Percentiles rank a stretch among this genome's conserved stretches.
phyloP scores from a whole-genome alignment of 35 echinoderm and acorn worm species.

The Apostichopus japonicus region DNA sequence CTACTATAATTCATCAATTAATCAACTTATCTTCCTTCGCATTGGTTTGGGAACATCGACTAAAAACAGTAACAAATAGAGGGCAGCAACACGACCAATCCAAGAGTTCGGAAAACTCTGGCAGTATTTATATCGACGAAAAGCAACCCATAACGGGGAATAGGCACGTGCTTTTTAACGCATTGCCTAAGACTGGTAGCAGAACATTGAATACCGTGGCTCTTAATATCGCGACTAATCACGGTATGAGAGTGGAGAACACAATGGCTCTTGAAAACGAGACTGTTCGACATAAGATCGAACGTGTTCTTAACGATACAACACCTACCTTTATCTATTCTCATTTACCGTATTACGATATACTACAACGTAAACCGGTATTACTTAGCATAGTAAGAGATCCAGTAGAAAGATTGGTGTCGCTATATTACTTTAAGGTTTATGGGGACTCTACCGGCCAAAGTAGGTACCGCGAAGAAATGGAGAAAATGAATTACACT shows the following conservation, averaged over 20 bases:
- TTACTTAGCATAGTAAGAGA: constrained; percentile 32
- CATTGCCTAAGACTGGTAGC: constrained; percentile 40
- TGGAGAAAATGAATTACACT: constrained; percentile 22
- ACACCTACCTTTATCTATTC: constrained; percentile 41
- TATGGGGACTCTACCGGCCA: constrained; percentile 12
- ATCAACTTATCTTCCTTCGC: not conserved
- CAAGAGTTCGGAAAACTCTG: not conserved
- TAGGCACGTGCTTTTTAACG: constrained; percentile 17
- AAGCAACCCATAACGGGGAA: not conserved
- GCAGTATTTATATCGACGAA: not conserved
- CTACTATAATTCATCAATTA: not conserved
- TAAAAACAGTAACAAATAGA: not conserved
- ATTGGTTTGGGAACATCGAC: not conserved
- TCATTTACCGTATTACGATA: not conserved
- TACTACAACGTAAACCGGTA: not conserved
- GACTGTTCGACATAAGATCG: constrained; percentile 12
- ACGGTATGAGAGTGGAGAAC: not conserved
- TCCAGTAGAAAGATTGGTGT: constrained; percentile 34
- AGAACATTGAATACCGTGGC: constrained; percentile 32
- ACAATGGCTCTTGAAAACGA: constrained; percentile 39
- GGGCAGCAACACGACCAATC: not conserved
- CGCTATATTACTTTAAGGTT: constrained; percentile 46
- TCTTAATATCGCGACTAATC: not conserved
- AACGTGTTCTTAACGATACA: not conserved
- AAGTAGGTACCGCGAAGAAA: constrained; percentile 10